Conservation (phyloP, 1,140 invertebrate genomes). For the Penaeus chinensis region DNA sequence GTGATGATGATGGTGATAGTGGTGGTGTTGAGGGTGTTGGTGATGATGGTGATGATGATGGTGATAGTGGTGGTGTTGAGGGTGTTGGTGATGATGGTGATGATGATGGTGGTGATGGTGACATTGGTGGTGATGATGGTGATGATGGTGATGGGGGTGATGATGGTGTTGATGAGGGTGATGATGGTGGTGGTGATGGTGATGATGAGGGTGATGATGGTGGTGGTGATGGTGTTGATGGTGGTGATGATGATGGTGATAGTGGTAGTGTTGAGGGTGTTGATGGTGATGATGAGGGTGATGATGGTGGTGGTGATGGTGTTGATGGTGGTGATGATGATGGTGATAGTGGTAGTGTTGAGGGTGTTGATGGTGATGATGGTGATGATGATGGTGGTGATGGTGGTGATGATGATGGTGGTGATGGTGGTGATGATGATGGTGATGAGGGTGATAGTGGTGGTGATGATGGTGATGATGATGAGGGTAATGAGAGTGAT, state of each 20-base stretch:
- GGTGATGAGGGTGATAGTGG: neutral
- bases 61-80: neutral
- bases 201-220: too few species aligned
- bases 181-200: neutral
- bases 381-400: too few species aligned
- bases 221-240: too few species aligned
- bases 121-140: neutral
- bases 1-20: neutral
- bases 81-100: too few species aligned
- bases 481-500: too few species aligned
- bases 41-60: neutral
- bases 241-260: too few species aligned
- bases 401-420: too few species aligned
- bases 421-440: too few species aligned
- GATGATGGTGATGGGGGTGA: neutral
- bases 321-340: neutral
- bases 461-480: neutral
- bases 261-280: neutral
- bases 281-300: neutral
- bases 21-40: neutral
- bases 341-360: constrained; percentile 1
- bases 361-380: neutral
- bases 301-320: neutral
- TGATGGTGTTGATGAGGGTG: constrained; percentile 15
- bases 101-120: neutral